Percentiles rank a stretch among this genome's conserved stretches.
Conservation (phyloP, 2,888 invertebrate species). For the Epistrophe grossulariae region DNA sequence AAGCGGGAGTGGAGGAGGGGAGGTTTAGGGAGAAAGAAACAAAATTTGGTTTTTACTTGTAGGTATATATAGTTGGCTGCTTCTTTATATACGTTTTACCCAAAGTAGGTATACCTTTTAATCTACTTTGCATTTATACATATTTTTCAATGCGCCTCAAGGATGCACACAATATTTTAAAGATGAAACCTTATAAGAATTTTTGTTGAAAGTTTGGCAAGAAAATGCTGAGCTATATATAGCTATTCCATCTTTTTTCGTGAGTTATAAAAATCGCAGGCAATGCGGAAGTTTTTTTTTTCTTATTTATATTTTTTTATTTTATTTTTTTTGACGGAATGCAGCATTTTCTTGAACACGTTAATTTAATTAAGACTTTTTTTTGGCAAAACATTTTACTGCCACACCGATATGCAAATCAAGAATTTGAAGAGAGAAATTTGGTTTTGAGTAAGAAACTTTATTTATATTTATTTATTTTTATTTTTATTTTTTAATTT, state of each 20-base stretch:
- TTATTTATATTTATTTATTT: slow-evolving; percentile 21
- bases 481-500: slow-evolving; percentile 7
- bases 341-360: slow-evolving; percentile 55
- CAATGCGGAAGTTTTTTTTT: slow-evolving; percentile 56
- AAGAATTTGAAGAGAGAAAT: slow-evolving; percentile 14
- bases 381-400: slow-evolving; percentile 57
- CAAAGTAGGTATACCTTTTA: slow-evolving; percentile 2
- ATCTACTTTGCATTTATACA: slow-evolving; percentile 56
- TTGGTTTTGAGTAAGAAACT: slow-evolving; percentile 5
- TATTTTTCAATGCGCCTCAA: slow-evolving; percentile 40
- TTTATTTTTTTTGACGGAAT: slow-evolving; percentile 52
- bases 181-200: slow-evolving; percentile 61
- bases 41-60: slow-evolving; percentile 5
- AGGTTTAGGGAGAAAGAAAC: too few relatives aligned
- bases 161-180: slow-evolving; percentile 63
- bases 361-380: slow-evolving; percentile 70
- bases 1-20: too few relatives aligned
- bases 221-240: slow-evolving; percentile 20
- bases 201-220: slow-evolving; percentile 62
- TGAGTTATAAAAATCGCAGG: slow-evolving; percentile 16
- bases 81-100: background rate
- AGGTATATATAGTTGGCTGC: background rate
- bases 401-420: slow-evolving; percentile 37
- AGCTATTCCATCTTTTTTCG: background rate
- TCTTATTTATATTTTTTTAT: background rate